These are phyloP conservation scores for Spizaetus ornatus DNA, from an alignment of 2,113 vertebrate species.

Conservation along the genomic window DNA sequence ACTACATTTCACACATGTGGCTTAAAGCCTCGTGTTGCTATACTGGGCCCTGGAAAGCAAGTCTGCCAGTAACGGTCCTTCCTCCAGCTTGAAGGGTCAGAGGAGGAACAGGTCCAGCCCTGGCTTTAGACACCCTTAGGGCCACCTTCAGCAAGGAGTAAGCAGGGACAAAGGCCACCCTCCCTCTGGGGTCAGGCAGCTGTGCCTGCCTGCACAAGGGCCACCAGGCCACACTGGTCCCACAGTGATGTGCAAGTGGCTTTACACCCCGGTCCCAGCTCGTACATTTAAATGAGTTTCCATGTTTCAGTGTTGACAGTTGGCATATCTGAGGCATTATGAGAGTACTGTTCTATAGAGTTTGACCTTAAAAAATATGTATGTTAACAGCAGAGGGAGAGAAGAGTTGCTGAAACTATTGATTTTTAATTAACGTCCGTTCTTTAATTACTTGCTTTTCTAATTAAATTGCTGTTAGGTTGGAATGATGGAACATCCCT, in stretches of 20 bases:
- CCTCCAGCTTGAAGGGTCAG: background rate
- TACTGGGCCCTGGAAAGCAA: fast-evolving
- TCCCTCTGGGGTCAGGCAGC: background rate
- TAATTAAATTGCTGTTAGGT: background rate
- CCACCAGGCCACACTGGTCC: background rate
- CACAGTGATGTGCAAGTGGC: fast-evolving
- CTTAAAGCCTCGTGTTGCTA: background rate
- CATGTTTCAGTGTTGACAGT: background rate
- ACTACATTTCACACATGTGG: fast-evolving
- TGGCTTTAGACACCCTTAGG: background rate
- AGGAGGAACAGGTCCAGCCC: background rate
- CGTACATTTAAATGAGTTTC: fast-evolving
- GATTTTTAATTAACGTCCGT: background rate
- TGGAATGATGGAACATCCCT: background rate
- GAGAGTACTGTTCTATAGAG: fast-evolving
- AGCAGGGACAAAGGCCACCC: background rate
- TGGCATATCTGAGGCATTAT: background rate
- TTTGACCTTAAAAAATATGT: background rate
- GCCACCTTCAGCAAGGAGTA: background rate
- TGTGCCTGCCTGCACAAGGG: background rate
- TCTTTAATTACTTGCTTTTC: background rate
- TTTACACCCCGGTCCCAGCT: background rate
- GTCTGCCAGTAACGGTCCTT: fast-evolving
- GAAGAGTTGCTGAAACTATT: background rate
- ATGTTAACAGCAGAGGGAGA: background rate